These are phyloP conservation scores for Coregonus sp. DNA, from an alignment of 2,797 vertebrate genomes.

Conservation along the genomic window DNA sequence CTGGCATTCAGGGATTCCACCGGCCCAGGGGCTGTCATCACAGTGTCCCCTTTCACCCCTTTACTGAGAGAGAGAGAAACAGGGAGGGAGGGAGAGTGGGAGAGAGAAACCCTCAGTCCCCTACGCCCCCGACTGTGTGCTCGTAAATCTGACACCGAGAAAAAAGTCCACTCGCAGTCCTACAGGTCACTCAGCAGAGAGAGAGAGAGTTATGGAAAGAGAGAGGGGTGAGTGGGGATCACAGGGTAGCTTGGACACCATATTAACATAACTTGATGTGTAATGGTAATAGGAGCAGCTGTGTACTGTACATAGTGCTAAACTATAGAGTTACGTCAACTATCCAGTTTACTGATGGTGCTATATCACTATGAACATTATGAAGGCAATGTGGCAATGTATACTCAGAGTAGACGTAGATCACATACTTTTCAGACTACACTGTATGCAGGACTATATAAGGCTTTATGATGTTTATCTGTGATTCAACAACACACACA, in stretches of 20 bases:
- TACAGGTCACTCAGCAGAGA: background rate
- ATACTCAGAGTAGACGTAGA: background rate
- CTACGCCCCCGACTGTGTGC: slow-evolving; percentile 10
- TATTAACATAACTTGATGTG: background rate
- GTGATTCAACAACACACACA: background rate
- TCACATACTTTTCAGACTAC: background rate
- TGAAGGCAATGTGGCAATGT: background rate
- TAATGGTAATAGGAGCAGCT: background rate
- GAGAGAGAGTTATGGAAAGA: background rate
- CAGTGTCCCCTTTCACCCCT: slow-evolving; percentile 69
- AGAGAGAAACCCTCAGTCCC: slow-evolving; percentile 35
- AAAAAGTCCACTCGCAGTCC: slow-evolving; percentile 14
- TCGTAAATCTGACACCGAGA: slow-evolving; percentile 34
- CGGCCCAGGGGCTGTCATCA: slow-evolving; percentile 58
- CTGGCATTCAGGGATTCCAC: slow-evolving; percentile 70
- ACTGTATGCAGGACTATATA: background rate
- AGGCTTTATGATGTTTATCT: background rate
- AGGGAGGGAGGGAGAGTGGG: slow-evolving; percentile 50
- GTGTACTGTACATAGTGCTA: background rate
- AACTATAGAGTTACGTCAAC: background rate
- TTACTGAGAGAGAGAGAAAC: slow-evolving; percentile 13
- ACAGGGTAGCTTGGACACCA: background rate
- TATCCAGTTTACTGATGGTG: background rate
- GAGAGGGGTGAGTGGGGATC: background rate
- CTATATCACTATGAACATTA: background rate